phyloP scores from a whole-genome alignment of 2,113 vertebrate genomes.

The Caloenas nicobarica region DNA sequence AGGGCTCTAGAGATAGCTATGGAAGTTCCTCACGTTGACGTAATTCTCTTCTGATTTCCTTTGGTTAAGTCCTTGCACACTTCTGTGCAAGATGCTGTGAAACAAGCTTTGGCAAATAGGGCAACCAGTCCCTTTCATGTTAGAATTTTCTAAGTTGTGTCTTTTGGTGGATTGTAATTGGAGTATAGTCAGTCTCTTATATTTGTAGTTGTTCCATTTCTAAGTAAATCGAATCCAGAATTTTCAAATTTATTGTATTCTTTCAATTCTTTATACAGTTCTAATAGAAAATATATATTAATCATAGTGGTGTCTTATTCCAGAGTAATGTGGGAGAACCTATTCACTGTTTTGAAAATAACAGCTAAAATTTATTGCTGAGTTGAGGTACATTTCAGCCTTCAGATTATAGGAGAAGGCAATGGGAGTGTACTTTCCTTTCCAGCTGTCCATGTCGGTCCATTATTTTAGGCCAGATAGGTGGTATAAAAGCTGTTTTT shows the following conservation, averaged over 20 bases:
- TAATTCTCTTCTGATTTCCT: slow-evolving; percentile 20
- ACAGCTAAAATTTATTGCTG: not conserved
- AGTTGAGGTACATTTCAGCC: not conserved
- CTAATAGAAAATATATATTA: not conserved
- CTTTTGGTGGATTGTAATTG: not conserved
- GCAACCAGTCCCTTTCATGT: not conserved
- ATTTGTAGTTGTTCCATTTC: not conserved
- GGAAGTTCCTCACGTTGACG: not conserved
- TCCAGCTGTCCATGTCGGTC: not conserved
- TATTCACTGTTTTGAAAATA: not conserved
- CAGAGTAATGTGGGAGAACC: not conserved
- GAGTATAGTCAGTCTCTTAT: not conserved
- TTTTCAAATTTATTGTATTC: not conserved
- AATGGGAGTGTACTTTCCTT: not conserved
- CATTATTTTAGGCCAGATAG: not conserved
- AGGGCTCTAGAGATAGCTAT: slow-evolving; percentile 11
- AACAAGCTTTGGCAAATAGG: not conserved
- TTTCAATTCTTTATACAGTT: not conserved
- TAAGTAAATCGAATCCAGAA: not conserved
- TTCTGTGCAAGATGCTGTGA: not conserved
- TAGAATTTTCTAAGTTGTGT: not conserved
- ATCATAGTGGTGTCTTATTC: not conserved
- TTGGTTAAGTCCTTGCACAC: not conserved
- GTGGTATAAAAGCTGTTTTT: not conserved
- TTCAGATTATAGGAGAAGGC: not conserved